A percentile compares a stretch with the other conserved stretches of the same genome.
Evolutionary conservation across 2,113 vertebrate genomes (phyloP).

Genomic region (Sakesphorus luctuosus): DNA sequence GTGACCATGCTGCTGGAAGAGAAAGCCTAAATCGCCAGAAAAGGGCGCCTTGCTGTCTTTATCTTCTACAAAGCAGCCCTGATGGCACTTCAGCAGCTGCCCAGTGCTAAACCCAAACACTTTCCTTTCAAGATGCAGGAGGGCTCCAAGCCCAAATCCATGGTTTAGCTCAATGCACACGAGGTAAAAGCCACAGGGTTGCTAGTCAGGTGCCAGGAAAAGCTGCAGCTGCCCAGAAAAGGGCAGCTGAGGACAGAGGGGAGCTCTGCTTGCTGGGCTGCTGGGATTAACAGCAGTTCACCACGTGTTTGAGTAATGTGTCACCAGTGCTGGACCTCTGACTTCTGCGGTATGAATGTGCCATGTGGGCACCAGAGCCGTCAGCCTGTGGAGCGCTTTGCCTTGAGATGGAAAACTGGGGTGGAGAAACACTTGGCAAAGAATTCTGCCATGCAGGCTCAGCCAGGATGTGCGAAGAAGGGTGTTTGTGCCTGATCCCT

Average conservation of each 20-base stretch:
- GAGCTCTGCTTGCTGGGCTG: not conserved
- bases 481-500: not conserved
- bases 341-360: not conserved
- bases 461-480: fast-evolving
- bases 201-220: slow-evolving; percentile 19
- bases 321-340: not conserved
- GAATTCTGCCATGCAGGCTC: not conserved
- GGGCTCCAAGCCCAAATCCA: not conserved
- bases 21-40: not conserved
- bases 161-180: not conserved
- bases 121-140: not conserved
- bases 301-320: not conserved
- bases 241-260: not conserved
- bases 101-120: not conserved
- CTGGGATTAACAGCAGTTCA: not conserved
- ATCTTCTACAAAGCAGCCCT: not conserved
- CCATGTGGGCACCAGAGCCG: fast-evolving
- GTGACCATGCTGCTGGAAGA: not conserved
- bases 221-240: slow-evolving; percentile 13
- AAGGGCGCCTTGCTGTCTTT: not conserved
- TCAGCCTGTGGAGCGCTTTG: fast-evolving
- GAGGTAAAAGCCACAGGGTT: slow-evolving; percentile 11
- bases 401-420: not conserved
- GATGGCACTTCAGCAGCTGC: not conserved
- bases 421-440: not conserved